Evolutionary conservation across 2,888 invertebrate species (phyloP).

Genomic region (Loripinus fragilis): DNA sequence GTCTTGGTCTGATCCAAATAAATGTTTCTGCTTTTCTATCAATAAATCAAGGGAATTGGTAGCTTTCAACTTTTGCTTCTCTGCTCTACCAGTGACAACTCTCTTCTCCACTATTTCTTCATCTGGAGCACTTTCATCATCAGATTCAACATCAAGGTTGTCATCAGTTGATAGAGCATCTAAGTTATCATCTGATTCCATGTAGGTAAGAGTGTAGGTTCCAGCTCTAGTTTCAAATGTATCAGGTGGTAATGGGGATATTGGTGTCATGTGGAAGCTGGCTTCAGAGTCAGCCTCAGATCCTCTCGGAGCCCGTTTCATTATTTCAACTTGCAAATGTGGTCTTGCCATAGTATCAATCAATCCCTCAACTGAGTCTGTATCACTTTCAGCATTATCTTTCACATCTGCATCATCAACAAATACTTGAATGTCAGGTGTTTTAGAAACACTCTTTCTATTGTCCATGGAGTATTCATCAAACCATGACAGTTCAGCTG

Average conservation of each 20-base stretch:
- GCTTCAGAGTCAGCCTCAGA: conserved; percentile 40
- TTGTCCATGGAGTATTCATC: conserved; percentile 31
- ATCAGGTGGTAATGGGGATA: conserved; percentile 39
- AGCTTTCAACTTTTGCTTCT: conserved; percentile 37
- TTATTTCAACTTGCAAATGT: conserved; percentile 21
- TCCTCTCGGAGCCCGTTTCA: neutral
- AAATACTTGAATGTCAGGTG: neutral
- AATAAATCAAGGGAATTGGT: conserved; percentile 47
- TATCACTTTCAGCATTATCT: conserved; percentile 34
- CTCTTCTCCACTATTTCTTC: conserved; percentile 15
- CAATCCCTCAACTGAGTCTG: conserved; percentile 56
- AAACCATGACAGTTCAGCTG: conserved; percentile 43
- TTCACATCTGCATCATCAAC: neutral
- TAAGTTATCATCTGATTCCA: conserved; percentile 41
- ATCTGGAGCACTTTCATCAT: neutral
- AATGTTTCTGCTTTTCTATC: conserved; percentile 45
- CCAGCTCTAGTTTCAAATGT: conserved; percentile 30
- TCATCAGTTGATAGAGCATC: conserved; percentile 45
- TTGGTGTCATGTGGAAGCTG: conserved; percentile 34
- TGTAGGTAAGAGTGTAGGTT: conserved; percentile 48
- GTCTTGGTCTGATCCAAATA: conserved; percentile 31
- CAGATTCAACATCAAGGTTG: conserved; percentile 23
- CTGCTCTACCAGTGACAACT: neutral
- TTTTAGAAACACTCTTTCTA: neutral
- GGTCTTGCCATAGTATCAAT: conserved; percentile 46